Evolutionary conservation across 2,888 invertebrate species (phyloP), one percentile per base, ranked within the genome.

Genomic region (Rhagophthalmus giganteus): DNA sequence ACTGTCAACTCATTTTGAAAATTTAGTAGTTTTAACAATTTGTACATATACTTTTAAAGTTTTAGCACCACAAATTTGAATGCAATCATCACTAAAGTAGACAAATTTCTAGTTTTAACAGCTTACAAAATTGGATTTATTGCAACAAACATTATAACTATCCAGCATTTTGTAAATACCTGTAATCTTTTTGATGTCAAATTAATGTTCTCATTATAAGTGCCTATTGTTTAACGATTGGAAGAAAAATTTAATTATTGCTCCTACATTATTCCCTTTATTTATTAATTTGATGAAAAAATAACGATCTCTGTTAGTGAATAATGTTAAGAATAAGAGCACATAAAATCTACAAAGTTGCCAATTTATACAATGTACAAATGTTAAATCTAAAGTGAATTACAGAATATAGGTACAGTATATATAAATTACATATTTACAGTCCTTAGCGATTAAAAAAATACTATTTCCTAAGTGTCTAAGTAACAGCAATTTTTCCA

Each of bases 321-420:
- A 24, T 26, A 37, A 37, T 16, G 26, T 39, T 38, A n/a, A n/a
- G n/a, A n/a, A n/a, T 27, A 47, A 47, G 26, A 24, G 32, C 27
- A 33, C 16, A 26, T 39, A 40, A 38, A 46, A 32, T 47, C 24
- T 37, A 47, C 44, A 39, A 16, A 50, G 51, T 45, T 51, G 51
- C 51, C 51, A 40, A 51, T 45, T 51, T 51, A n/a, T n/a, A 51
- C 45, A 51, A 51, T 51, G 16, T 51, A 51, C 51, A 51, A 51
- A 39, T 10, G 30, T 35, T 45, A 49, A 30, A 41, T 41, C 49
- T 49, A 49, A 12, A 41, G 40, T 45, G 51, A 51, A 30, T 31
- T 31, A 38, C 40, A 47, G 28, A 20, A 28, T 20, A n/a, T 44
- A 44, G 39, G 39, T 47, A 47, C 47, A 47, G 26, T 31, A 31